Percentiles rank a stretch among this genome's conserved stretches.
phyloP scores from a whole-genome alignment of 2,113 vertebrate genomes.

The Rhodinocichla rosea region DNA sequence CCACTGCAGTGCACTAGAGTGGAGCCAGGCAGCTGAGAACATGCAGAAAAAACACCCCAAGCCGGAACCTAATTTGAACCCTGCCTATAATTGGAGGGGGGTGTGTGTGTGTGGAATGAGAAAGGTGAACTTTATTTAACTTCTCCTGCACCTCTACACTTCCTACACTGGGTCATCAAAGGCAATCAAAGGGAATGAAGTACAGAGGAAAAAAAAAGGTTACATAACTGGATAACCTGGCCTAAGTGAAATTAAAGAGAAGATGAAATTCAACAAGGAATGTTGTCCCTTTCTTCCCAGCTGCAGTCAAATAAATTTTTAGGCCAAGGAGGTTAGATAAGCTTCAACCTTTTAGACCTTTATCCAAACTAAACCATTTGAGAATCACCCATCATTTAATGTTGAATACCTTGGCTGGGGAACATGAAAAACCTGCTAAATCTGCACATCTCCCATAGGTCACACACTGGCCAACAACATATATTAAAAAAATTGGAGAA shows the following conservation, averaged over 20 bases:
- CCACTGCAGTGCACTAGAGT: background rate
- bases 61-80: background rate
- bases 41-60: background rate
- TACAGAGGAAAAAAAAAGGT: background rate
- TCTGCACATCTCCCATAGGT: background rate
- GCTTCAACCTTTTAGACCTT: background rate
- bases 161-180: background rate
- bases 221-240: background rate
- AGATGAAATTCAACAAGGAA: background rate
- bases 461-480: background rate
- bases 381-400: background rate
- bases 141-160: background rate
- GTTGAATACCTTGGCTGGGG: background rate
- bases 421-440: background rate
- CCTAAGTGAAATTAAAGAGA: background rate
- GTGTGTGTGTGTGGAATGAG: background rate
- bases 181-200: background rate
- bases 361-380: background rate
- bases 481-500: background rate
- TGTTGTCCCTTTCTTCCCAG: background rate
- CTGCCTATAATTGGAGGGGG: background rate
- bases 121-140: slow-evolving; percentile 13
- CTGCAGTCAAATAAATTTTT: background rate
- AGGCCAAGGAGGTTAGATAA: background rate
- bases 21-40: background rate